phyloP scores from a whole-genome alignment of 2,797 vertebrate genomes.

The Triplophysa yarkandensis region DNA sequence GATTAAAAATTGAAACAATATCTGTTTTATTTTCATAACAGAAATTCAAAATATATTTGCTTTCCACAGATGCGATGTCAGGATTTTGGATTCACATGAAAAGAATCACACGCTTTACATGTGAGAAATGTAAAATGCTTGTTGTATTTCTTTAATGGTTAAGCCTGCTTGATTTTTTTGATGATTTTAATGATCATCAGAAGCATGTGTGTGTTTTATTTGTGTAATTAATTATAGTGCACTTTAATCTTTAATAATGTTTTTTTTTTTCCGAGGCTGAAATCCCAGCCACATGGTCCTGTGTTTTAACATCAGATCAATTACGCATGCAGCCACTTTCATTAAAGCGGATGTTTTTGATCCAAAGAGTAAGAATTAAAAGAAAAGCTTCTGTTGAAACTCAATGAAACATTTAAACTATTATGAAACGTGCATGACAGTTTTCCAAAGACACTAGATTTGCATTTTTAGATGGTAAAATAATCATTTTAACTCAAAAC shows the following conservation, averaged over 20 bases:
- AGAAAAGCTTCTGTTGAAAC: background rate
- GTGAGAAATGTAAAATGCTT: too few species aligned
- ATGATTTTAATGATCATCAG: conserved; percentile 46
- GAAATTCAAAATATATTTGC: too few species aligned
- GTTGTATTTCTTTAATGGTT: too few species aligned
- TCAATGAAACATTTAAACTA: background rate
- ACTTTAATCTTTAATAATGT: conserved; percentile 72
- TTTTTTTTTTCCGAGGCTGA: conserved; percentile 66
- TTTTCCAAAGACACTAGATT: background rate
- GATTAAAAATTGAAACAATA: too few species aligned
- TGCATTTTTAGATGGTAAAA: background rate
- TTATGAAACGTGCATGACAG: background rate
- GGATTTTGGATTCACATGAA: too few species aligned
- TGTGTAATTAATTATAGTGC: conserved; percentile 77
- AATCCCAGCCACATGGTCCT: conserved; percentile 75
- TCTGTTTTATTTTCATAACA: conserved; percentile 5
- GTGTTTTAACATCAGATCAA: conserved; percentile 73
- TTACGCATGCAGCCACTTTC: conserved; percentile 68
- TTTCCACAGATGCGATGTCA: too few species aligned
- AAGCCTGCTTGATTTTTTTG: conserved; percentile 13
- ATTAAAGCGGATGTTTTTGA: conserved; percentile 28
- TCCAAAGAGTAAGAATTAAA: background rate
- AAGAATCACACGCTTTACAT: too few species aligned
- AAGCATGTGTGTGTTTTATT: conserved; percentile 56
- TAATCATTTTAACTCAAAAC: background rate